phyloP scores from a whole-genome alignment of 2,797 vertebrate genomes.

The Trachops cirrhosus region DNA sequence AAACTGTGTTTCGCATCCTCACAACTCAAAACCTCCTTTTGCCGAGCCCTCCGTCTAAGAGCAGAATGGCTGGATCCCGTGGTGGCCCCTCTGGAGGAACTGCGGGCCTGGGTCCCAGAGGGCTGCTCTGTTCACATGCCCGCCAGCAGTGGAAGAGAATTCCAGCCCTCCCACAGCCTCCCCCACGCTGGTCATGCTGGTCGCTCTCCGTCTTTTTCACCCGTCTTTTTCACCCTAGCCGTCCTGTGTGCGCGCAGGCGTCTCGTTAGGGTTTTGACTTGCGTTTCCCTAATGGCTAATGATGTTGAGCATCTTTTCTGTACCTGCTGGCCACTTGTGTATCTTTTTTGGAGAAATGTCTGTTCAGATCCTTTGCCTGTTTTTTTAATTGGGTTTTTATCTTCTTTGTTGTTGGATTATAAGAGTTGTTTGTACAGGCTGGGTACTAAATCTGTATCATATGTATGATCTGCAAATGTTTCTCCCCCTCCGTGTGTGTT shows the following conservation, averaged over 20 bases:
- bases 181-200: neutral
- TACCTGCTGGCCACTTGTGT: neutral
- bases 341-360: neutral
- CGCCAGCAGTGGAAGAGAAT: neutral
- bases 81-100: neutral
- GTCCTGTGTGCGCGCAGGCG: neutral
- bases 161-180: neutral
- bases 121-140: neutral
- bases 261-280: neutral
- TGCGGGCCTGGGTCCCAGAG: neutral
- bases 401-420: neutral
- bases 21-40: neutral
- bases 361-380: neutral
- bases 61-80: neutral
- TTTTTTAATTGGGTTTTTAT: conserved; percentile 15
- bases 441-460: neutral
- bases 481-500: neutral
- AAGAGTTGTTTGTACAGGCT: neutral
- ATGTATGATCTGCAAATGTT: neutral
- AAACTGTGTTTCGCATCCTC: neutral
- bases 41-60: neutral
- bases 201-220: neutral
- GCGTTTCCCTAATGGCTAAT: neutral
- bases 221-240: neutral
- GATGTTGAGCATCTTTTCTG: neutral